phyloP scores from a whole-genome alignment of 2,113 vertebrate species.

The Vidua chalybeata region DNA sequence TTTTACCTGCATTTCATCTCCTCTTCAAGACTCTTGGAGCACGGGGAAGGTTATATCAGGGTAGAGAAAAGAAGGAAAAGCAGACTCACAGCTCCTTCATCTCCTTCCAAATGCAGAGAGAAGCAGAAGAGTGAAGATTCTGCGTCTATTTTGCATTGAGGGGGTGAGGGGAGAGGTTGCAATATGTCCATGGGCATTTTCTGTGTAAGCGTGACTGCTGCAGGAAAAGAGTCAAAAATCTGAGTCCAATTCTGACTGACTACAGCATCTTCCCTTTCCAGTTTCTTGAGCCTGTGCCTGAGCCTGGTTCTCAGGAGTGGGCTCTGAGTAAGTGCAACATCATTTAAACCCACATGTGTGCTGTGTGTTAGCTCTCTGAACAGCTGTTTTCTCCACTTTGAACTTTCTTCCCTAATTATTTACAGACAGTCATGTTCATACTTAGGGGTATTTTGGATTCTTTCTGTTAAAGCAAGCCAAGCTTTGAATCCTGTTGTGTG shows the following conservation, averaged over 20 bases:
- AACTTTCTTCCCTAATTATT: neutral
- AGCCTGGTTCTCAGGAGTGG: neutral
- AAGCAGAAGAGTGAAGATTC: neutral
- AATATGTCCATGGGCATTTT: neutral
- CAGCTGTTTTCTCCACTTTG: neutral
- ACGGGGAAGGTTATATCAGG: neutral
- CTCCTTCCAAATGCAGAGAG: neutral
- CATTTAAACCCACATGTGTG: fast-evolving
- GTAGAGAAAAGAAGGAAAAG: neutral
- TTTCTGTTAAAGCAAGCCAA: neutral
- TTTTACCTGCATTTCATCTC: neutral
- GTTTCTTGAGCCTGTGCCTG: neutral
- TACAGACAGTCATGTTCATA: fast-evolving
- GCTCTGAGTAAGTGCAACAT: neutral
- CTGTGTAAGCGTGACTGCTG: neutral
- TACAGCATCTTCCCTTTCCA: neutral
- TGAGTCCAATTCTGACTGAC: neutral
- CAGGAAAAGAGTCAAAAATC: fast-evolving
- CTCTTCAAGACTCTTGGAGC: neutral
- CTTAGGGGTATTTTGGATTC: neutral
- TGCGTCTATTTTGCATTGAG: neutral
- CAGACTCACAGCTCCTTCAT: neutral
- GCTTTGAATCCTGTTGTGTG: neutral
- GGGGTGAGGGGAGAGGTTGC: fast-evolving
- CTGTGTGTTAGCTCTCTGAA: neutral